These are phyloP conservation scores for Orchesella cincta DNA, from an alignment of 1,140 invertebrate species.

Conservation along the genomic window DNA sequence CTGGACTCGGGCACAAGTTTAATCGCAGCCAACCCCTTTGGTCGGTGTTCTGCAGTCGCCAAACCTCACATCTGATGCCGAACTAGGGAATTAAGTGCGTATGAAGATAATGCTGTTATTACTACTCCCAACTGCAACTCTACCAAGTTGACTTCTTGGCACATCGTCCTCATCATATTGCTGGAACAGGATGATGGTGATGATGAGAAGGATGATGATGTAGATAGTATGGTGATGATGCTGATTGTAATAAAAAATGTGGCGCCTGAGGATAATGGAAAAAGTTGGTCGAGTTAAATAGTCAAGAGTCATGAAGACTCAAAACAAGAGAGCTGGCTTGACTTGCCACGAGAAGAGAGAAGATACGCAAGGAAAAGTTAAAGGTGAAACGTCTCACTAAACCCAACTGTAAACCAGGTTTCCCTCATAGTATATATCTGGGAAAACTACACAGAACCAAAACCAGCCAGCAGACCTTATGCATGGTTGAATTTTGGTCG, in stretches of 20 bases:
- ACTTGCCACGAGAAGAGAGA: not conserved
- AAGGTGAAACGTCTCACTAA: no score
- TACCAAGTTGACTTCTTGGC: no score
- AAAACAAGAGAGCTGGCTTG: not conserved
- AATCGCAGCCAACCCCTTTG: no score
- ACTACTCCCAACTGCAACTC: no score
- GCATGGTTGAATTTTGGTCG: constrained; percentile 5
- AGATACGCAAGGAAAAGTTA: no score
- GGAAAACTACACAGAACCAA: not conserved
- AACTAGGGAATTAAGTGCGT: no score
- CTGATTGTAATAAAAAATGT: constrained; percentile 41
- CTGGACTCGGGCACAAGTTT: no score
- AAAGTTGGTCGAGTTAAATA: constrained; percentile 42
- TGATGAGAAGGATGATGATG: not conserved
- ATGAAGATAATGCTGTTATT: no score
- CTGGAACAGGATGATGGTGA: not conserved
- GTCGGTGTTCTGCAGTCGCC: no score
- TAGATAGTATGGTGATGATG: not conserved
- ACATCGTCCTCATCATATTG: not conserved
- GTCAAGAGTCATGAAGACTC: constrained; percentile 12
- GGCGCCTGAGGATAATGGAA: constrained; percentile 50
- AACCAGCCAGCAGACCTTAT: constrained; percentile 7
- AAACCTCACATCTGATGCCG: no score
- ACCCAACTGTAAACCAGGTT: no score
- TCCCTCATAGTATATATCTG: no score